Percentiles rank a stretch among this genome's conserved stretches.
Conservation (phyloP, 2,888 invertebrate species). For the Lasioglossum oenotherae region DNA sequence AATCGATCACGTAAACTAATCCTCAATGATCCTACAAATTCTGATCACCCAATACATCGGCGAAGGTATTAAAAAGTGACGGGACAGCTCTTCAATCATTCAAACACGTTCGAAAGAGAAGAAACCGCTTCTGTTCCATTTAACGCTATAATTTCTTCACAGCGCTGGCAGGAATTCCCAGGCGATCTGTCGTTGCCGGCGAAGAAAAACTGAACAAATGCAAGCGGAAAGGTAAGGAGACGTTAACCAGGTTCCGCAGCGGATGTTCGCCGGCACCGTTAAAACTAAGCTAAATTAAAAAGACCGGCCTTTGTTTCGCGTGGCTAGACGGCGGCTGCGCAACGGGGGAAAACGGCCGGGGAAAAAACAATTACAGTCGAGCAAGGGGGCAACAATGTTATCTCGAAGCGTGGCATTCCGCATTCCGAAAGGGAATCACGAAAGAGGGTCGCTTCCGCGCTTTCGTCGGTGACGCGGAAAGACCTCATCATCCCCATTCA, state of each 20-base stretch:
- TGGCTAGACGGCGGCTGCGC: not conserved
- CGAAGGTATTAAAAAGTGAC: not conserved
- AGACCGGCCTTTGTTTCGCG: not conserved
- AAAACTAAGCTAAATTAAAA: not conserved
- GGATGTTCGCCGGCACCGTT: not conserved
- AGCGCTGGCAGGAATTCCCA: not conserved
- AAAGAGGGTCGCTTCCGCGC: not conserved
- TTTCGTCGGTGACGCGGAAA: constrained; percentile 16
- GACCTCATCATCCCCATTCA: constrained; percentile 20
- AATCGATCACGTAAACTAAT: not conserved
- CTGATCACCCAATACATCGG: not conserved
- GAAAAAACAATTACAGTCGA: constrained; percentile 2
- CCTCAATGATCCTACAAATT: not conserved
- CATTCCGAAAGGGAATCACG: constrained; percentile 19
- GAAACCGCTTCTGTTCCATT: not conserved
- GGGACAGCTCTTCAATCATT: not conserved
- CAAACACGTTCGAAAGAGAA: not conserved
- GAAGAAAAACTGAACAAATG: not conserved
- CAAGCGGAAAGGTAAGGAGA: not conserved
- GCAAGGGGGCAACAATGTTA: not conserved
- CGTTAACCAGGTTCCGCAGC: not conserved
- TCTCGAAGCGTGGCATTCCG: constrained; percentile 12
- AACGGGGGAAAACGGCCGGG: not conserved
- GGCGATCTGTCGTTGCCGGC: not conserved
- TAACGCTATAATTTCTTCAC: not conserved